Evolutionary conservation across 2,113 vertebrate genomes (phyloP), one percentile per base, ranked within the genome.

Genomic region (Eolophus roseicapilla): DNA sequence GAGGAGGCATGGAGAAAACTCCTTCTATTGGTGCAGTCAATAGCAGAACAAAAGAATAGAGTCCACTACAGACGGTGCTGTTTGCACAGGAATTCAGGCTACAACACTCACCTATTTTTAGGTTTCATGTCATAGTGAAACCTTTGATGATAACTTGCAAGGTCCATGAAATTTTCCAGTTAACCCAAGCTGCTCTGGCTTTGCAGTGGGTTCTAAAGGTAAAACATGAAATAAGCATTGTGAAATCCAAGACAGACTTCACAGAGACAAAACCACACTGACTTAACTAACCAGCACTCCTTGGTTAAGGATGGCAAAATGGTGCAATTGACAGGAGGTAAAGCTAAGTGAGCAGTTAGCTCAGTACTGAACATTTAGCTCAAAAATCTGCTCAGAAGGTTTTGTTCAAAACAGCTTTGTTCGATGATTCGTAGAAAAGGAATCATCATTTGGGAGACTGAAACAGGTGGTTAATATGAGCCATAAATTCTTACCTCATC

Each of bases 401-500:
- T 84, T 83, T 67, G 60, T 91, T 94, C 70, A 28, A 81, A 88
- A 73, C 27, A 69, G 62, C 71, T 91, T 86, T 81, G 64, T n/a
- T 83, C 76, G 49, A 43, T 35, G 80, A 81, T 69, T 53, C 12
- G 31, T 71, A 78, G 90, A 63, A 68, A 60, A 74, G 28, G 65
- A 91, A 65, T 91, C 70, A 69, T 46, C 55, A 74, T 93, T 85
- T 83, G 80, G 44, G 88, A 88, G 65, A 59, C 49, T 86, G 87
- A 97, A 93, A 77, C 69, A 82, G 81, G 44, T 84, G 74, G 92
- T 95, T 95, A 92, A 92, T 88, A 52, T 60, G 75, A 97, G 71
- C 96, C 93, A 96, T 81, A 96, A 96, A 97, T 92, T 91, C 84
- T 95, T 96, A 97, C 92, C 82, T 95, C 89, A 97, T 83, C 81